Base-by-base conservation (phyloP, 2,888 invertebrate species). In the Subacronicta megacephala region DNA sequence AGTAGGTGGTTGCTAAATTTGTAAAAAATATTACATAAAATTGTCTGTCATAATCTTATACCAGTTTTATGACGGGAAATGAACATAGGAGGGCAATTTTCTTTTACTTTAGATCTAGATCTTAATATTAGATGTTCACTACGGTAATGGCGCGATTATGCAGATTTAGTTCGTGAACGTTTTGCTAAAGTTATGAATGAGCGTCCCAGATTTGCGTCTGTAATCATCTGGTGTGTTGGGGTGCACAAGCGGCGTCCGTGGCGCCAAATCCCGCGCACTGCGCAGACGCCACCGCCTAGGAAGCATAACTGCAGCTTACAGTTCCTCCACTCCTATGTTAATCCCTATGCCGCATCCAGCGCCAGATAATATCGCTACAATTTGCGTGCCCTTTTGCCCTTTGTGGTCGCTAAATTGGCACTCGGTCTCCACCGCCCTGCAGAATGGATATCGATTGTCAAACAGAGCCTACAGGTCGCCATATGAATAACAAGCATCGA, bases 321-420 rank as follows among this genome's bases (percentile, higher is more conserved):
- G 78, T 73, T 82, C 78, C 81, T 84, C 90, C 84, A 92, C 93
- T 93, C 87, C 92, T 93, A 93, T 94, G 93, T 91, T 89, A 94
- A 94, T 93, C 85, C 77, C 77, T 62, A 62, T 66, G 80, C 79
- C 81, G 87, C 87, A 89, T 87, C 84, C 88, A 84, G 84, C 83
- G 82, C 74, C 81, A 83, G 86, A 90, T 91, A 92, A 90, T 92
- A 84, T 83, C 84, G 83, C 72, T 79, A 70, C 83, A 85, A 93
- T 93, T 92, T 92, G 90, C 92, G 91, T 90, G 87, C 85, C 84
- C 84, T 84, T 80, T 81, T 84, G 85, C 84, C 85, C 87, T 90
- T 90, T 91, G 89, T 88, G 81, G 80, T 71, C 68, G 64, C 77
- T 80, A 80, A 84, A 82, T 81, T 74, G 74, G 73, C 77, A 75